A percentile compares a stretch with the other conserved stretches of the same genome.
Evolutionary conservation across 2,888 invertebrate genomes (phyloP).

Genomic region (Tromatobia lineatoria): DNA sequence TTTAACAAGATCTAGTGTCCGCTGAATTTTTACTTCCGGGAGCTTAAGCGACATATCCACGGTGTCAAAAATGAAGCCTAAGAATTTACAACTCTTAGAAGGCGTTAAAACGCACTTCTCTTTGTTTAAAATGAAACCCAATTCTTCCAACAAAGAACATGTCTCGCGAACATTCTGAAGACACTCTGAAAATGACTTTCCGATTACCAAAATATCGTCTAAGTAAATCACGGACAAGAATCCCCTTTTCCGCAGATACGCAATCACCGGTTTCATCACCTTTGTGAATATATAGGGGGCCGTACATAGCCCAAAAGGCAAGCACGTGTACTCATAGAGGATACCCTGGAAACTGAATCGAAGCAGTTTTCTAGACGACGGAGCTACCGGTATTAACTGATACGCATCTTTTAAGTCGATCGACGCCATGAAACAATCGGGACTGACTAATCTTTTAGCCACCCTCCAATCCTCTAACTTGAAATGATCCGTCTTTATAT

Average conservation of each 20-base stretch:
- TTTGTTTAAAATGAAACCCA: constrained; percentile 47
- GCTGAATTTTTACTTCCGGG: constrained; percentile 10
- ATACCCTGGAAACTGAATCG: constrained; percentile 13
- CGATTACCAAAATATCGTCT: constrained; percentile 56
- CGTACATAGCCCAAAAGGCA: constrained; percentile 46
- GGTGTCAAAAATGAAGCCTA: constrained; percentile 48
- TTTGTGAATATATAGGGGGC: constrained; percentile 55
- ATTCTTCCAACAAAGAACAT: constrained; percentile 12
- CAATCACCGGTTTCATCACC: constrained; percentile 54
- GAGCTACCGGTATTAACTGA: constrained; percentile 40
- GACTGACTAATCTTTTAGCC: constrained; percentile 40
- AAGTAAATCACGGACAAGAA: constrained; percentile 53
- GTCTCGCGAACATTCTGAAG: constrained; percentile 11
- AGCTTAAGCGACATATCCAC: constrained; percentile 16
- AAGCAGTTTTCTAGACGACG: constrained; percentile 35
- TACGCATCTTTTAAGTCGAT: no score
- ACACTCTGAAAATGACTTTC: constrained; percentile 35
- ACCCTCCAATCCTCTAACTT: constrained; percentile 73
- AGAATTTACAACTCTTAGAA: constrained; percentile 47
- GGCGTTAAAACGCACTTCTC: constrained; percentile 22
- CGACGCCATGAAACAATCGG: constrained; percentile 33
- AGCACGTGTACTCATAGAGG: constrained; percentile 49
- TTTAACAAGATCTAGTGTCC: not conserved
- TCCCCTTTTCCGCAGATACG: constrained; percentile 34
- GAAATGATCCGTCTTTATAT: constrained; percentile 70